Evolutionary conservation across 2,113 vertebrate species (phyloP).

Genomic region (Thomomys bottae): DNA sequence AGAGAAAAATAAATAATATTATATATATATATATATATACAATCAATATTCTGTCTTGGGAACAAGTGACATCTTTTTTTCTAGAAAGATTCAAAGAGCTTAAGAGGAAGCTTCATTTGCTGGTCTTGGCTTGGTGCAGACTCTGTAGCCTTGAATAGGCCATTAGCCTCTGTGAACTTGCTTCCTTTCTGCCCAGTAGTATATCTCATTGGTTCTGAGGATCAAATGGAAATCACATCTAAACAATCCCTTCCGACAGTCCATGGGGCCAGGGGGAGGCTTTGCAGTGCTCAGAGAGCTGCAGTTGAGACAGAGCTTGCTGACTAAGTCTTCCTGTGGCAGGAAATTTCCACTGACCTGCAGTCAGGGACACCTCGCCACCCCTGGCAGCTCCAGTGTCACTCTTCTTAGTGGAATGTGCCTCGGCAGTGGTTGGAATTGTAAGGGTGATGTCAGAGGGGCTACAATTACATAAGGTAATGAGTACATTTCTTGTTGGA

Average conservation of each 20-base stretch:
- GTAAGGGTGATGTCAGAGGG: too few relatives aligned
- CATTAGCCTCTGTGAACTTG: neutral
- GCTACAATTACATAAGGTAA: too few relatives aligned
- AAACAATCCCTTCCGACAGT: neutral
- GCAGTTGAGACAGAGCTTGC: neutral
- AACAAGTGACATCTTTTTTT: neutral
- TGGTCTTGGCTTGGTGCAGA: neutral
- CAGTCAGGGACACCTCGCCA: slow-evolving; percentile 51
- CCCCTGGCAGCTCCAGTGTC: slow-evolving; percentile 52
- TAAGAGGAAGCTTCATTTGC: neutral
- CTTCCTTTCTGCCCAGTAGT: neutral
- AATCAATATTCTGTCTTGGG: neutral
- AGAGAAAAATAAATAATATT: neutral
- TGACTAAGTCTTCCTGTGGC: neutral
- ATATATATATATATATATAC: too few relatives aligned
- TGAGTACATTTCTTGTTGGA: too few relatives aligned
- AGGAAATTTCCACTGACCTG: slow-evolving; percentile 71
- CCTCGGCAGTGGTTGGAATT: slow-evolving; percentile 50
- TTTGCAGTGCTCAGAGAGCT: neutral
- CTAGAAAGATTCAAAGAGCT: neutral
- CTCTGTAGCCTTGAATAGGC: neutral
- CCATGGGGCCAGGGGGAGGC: neutral
- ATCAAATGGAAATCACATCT: neutral
- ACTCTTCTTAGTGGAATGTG: slow-evolving; percentile 61
- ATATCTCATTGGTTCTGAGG: neutral